Conservation (phyloP, 1,140 invertebrate species). For the Cotesia vestalis region DNA sequence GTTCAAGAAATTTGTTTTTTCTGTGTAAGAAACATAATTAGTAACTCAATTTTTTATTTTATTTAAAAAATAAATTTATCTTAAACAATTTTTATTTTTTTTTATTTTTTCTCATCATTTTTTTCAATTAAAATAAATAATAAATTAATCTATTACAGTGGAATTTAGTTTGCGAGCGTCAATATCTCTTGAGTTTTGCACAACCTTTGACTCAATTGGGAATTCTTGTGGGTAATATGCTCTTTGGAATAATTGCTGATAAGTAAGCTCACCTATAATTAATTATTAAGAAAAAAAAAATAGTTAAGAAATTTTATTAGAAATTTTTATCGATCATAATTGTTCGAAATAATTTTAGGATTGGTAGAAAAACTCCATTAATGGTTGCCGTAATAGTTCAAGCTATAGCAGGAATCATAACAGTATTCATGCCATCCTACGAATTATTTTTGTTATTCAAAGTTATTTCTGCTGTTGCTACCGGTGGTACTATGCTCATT, state of each 20-base stretch:
- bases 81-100: not conserved
- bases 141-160: slow-evolving; percentile 65
- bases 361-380: slow-evolving; percentile 63
- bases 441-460: slow-evolving; percentile 75
- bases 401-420: slow-evolving; percentile 70
- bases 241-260: slow-evolving; percentile 79
- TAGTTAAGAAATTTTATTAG: not conserved
- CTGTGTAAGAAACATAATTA: too few relatives aligned
- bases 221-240: slow-evolving; percentile 76
- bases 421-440: slow-evolving; percentile 74
- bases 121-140: not conserved
- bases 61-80: slow-evolving; percentile 1
- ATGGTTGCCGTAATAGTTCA: slow-evolving; percentile 74
- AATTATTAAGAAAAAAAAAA: not conserved
- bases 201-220: slow-evolving; percentile 82
- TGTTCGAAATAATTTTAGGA: not conserved
- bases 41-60: not conserved
- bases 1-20: too few relatives aligned
- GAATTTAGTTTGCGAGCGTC: slow-evolving; percentile 75
- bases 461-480: slow-evolving; percentile 76
- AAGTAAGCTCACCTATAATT: slow-evolving; percentile 63
- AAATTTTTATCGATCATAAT: not conserved
- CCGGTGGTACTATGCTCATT: slow-evolving; percentile 72
- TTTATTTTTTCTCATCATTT: too few relatives aligned
- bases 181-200: slow-evolving; percentile 73